phyloP scores from a whole-genome alignment of 2,113 vertebrate genomes.

The human region GRCh38 chr1:211642001-211642500 shows the following conservation, averaged over 20 bases:
- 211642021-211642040: too few species aligned
- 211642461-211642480: neutral
- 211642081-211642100: too few species aligned
- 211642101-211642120: too few species aligned
- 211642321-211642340: neutral
- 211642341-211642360: neutral
- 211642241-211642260: neutral
- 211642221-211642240: neutral
- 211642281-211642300: neutral
- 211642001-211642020: neutral
- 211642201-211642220: neutral
- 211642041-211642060: too few species aligned
- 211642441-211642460: neutral
- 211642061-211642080: too few species aligned
- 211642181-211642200: neutral
- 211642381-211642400: neutral
- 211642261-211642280: neutral
- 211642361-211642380: neutral
- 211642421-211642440: neutral
- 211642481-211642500: neutral
- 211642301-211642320: neutral
- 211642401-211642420: too few species aligned
- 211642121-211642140: too few species aligned
- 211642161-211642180: too few species aligned
- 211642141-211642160: too few species aligned